Conservation (phyloP, 2,888 invertebrate species). For the Polydrusus pterygomalis region DNA sequence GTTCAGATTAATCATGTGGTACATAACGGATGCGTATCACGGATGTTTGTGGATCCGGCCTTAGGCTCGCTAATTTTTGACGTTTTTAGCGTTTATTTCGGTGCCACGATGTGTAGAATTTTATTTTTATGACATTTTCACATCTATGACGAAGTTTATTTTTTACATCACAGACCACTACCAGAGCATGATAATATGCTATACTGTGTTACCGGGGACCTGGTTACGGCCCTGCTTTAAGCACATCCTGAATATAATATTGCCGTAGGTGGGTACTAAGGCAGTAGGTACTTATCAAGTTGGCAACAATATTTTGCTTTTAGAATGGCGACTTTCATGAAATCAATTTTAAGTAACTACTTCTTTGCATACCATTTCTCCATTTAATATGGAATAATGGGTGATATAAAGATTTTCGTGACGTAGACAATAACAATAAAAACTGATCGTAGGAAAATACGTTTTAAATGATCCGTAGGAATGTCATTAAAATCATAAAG, state of each 20-base stretch:
- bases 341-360: slow-evolving; percentile 38
- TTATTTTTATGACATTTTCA: too few relatives aligned
- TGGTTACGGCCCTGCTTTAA: not conserved
- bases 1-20: too few relatives aligned
- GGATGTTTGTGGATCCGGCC: too few relatives aligned
- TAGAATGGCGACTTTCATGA: slow-evolving; percentile 37
- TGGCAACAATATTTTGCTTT: slow-evolving; percentile 27
- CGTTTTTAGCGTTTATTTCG: too few relatives aligned
- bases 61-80: too few relatives aligned
- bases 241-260: not conserved
- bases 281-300: not conserved
- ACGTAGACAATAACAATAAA: slow-evolving; percentile 35
- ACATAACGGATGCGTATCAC: too few relatives aligned
- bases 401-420: slow-evolving; percentile 28
- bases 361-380: slow-evolving; percentile 38
- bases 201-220: too few relatives aligned
- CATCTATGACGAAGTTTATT: too few relatives aligned
- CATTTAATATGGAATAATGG: slow-evolving; percentile 30
- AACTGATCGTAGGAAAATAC: slow-evolving; percentile 30
- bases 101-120: too few relatives aligned
- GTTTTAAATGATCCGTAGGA: slow-evolving; percentile 29
- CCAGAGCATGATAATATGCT: too few relatives aligned
- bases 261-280: not conserved
- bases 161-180: too few relatives aligned
- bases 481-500: slow-evolving; percentile 1